Conservation (phyloP, 2,113 vertebrate genomes). For the Cinclus mexicanus region DNA sequence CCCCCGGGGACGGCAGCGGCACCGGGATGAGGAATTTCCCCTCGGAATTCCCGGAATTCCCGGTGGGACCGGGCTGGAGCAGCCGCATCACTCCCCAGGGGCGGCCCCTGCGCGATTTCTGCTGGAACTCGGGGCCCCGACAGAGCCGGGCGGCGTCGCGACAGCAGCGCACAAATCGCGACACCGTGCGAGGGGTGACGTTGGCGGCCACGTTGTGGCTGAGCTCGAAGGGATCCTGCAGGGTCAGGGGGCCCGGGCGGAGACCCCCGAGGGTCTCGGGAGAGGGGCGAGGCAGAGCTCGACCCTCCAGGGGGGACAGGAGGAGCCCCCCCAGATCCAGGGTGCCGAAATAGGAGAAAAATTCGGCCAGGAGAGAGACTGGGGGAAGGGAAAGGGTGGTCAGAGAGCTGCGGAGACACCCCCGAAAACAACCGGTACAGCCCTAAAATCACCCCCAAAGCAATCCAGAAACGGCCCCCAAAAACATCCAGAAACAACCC, state of each 20-base stretch:
- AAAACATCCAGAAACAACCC: background rate
- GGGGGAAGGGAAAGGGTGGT: background rate
- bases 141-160: conserved; percentile 83
- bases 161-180: conserved; percentile 79
- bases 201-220: conserved; percentile 91
- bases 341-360: conserved; percentile 83
- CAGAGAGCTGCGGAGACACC: background rate
- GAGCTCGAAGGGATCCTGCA: conserved; percentile 91
- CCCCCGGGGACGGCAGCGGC: background rate
- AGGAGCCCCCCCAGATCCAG: conserved; percentile 81
- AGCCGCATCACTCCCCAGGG: conserved; percentile 87
- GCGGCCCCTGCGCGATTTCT: conserved; percentile 81
- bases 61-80: conserved; percentile 64
- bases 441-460: background rate
- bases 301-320: conserved; percentile 81
- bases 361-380: conserved; percentile 82
- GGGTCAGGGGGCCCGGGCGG: conserved; percentile 81
- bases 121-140: conserved; percentile 86
- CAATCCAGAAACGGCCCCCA: too few relatives aligned
- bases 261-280: background rate
- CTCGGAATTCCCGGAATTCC: fast-evolving
- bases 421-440: background rate
- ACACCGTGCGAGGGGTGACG: conserved; percentile 77
- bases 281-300: conserved; percentile 58
- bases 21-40: background rate